These are phyloP conservation scores for Poeciliopsis prolifica DNA, from an alignment of 2,113 vertebrate genomes.

Conservation along the genomic window DNA sequence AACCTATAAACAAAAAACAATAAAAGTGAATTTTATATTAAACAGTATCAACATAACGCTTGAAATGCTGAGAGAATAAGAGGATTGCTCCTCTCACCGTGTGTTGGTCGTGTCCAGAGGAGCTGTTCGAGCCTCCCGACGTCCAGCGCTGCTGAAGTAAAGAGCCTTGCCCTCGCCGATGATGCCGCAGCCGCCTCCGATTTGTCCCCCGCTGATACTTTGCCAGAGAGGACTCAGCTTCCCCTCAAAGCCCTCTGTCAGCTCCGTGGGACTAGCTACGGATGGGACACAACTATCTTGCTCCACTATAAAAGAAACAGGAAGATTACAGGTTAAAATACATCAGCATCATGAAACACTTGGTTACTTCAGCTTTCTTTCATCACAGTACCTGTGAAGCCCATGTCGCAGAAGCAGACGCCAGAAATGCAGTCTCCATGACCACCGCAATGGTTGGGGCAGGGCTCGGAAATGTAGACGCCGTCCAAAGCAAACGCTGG, in stretches of 20 bases:
- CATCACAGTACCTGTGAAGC: slow-evolving; percentile 85
- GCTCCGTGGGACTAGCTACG: slow-evolving; percentile 88
- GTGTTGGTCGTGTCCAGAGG: slow-evolving; percentile 94
- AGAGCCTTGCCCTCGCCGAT: slow-evolving; percentile 92
- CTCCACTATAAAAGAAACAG: slow-evolving; percentile 77
- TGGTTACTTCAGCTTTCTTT: background rate
- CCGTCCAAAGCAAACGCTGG: slow-evolving; percentile 92
- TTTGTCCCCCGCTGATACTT: slow-evolving; percentile 90
- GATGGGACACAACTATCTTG: slow-evolving; percentile 93
- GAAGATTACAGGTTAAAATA: background rate
- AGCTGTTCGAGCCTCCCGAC: slow-evolving; percentile 90
- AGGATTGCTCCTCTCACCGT: slow-evolving; percentile 75
- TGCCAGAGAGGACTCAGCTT: slow-evolving; percentile 97
- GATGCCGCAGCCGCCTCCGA: slow-evolving; percentile 90
- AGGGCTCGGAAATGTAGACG: slow-evolving; percentile 96
- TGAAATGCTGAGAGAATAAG: background rate
- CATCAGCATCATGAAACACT: background rate
- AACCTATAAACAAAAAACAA: slow-evolving; percentile 76
- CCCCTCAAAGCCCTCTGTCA: slow-evolving; percentile 95
- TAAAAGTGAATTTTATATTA: background rate
- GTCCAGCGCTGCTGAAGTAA: slow-evolving; percentile 92
- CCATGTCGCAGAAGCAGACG: slow-evolving; percentile 98
- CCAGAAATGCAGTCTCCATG: slow-evolving; percentile 95
- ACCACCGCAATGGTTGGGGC: slow-evolving; percentile 92
- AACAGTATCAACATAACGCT: background rate